Percentiles rank a stretch among this genome's conserved stretches.
Conservation (phyloP, 2,113 vertebrate genomes). For the Pseudorhombus dupliciocellatus region DNA sequence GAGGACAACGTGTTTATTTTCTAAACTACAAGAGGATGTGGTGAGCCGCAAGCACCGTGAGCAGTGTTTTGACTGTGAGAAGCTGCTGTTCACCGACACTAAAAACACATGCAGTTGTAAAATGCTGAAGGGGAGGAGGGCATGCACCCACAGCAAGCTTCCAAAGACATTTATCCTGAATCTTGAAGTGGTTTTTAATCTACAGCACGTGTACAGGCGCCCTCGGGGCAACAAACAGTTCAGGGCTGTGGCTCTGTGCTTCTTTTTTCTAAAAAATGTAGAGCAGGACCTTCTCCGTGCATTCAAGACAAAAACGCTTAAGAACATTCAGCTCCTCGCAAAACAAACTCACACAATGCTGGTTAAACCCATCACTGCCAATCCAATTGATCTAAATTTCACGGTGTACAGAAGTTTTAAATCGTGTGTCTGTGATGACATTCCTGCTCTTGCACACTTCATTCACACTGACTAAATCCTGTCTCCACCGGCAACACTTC, state of each 20-base stretch:
- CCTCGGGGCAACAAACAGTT: slow-evolving; percentile 4
- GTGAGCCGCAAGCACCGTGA: slow-evolving; percentile 63
- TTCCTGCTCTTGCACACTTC: background rate
- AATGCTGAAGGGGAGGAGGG: slow-evolving; percentile 21
- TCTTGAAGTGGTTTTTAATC: slow-evolving; percentile 41
- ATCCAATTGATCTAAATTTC: background rate
- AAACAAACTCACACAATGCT: background rate
- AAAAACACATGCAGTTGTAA: slow-evolving; percentile 48
- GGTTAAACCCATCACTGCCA: background rate
- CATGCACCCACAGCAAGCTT: background rate
- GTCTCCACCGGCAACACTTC: background rate
- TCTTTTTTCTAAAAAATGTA: slow-evolving; percentile 4
- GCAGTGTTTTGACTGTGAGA: slow-evolving; percentile 45
- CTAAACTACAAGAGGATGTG: slow-evolving; percentile 80
- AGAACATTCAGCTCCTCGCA: too few relatives aligned
- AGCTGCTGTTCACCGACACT: slow-evolving; percentile 52
- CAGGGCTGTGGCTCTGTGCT: slow-evolving; percentile 19
- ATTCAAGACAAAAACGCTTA: too few relatives aligned
- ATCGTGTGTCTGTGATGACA: background rate
- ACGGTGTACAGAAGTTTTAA: background rate
- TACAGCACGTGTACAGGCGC: slow-evolving; percentile 10
- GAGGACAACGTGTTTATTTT: slow-evolving; percentile 79
- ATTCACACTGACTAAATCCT: background rate
- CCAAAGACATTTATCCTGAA: slow-evolving; percentile 14
- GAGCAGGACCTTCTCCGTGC: background rate